Evolutionary conservation across 2,888 invertebrate species (phyloP), one percentile per base, ranked within the genome.

Genomic region (Yponomeuta evonymella): DNA sequence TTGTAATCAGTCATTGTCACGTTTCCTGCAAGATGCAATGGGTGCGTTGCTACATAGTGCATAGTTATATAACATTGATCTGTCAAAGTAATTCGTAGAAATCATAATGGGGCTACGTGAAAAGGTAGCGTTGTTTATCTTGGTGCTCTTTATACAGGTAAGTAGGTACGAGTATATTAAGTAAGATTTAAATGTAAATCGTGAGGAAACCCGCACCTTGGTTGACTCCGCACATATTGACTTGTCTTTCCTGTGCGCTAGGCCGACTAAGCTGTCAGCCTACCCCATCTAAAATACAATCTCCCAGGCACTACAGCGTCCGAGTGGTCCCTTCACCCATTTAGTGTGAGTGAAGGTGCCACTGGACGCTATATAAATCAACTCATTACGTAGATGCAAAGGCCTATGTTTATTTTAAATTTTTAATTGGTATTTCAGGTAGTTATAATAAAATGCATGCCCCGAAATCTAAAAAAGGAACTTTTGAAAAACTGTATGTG

Each of bases 101-200:
- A 71, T 72, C 76, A 81, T 73, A 74, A 88, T 88, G 88, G 81
- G 81, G 67, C 76, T 82, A 71, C 80, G 81, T 66, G 81, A 82
- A 75, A 85, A 83, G 75, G 81, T 83, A 77, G 76, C 81, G 69
- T 75, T 84, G 74, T 58, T 78, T 70, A 72, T 82, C 48, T 70
- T 80, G 70, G 75, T 74, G 69, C 70, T 79, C 71, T 66, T 78
- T 58, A 63, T 76, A 29, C 82, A 83, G 86, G 88, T 88, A 78
- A 80, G 79, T 67, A 58, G 51, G 5, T 58, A 43, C 12, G 15
- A 11, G 71, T 43, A 8, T 43, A 48, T 48, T 68, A 6, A 15
- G 68, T 70, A 58, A 29, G 4, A n/a, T 58, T 67, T 64, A 36
- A 66, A 62, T 48, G 66, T 8, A 8, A 43, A 43, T 43, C 23